These are phyloP conservation scores for Deilephila elpenor DNA, from an alignment of 2,888 invertebrate species.

Conservation along the genomic window DNA sequence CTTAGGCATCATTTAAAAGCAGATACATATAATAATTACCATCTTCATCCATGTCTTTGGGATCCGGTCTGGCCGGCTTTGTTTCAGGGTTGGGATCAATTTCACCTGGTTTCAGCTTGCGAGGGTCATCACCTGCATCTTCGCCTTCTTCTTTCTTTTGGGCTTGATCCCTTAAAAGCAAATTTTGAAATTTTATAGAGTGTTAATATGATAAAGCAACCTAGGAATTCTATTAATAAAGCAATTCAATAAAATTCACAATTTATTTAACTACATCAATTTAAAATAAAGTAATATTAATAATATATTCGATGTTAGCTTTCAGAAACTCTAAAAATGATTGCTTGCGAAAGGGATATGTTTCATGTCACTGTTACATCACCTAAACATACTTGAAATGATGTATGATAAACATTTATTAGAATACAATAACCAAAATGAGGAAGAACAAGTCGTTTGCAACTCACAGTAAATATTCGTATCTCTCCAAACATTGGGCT, in stretches of 20 bases:
- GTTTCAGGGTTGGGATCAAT: slow-evolving; percentile 99
- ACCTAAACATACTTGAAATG: neutral
- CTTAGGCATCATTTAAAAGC: neutral
- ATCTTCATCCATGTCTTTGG: slow-evolving; percentile 99
- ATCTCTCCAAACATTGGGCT: slow-evolving; percentile 98
- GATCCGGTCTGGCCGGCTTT: slow-evolving; percentile 99
- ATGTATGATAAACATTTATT: too few species aligned
- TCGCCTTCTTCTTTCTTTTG: slow-evolving; percentile 98
- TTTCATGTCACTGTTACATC: neutral
- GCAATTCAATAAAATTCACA: too few species aligned
- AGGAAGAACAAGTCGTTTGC: neutral
- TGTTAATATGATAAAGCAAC: neutral
- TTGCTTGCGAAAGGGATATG: neutral
- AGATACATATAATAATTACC: slow-evolving; percentile 85
- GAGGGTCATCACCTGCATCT: slow-evolving; percentile 95
- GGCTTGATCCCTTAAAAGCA: slow-evolving; percentile 93
- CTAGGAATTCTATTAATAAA: too few species aligned
- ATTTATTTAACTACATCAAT: too few species aligned
- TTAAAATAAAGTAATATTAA: too few species aligned
- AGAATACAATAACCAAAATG: too few species aligned
- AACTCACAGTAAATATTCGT: slow-evolving; percentile 97
- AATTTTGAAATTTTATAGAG: neutral
- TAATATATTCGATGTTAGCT: too few species aligned
- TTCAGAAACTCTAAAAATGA: neutral
- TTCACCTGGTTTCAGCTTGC: slow-evolving; percentile 99